Conservation (phyloP, 2,888 invertebrate species). For the Eutolmus rufibarbis region DNA sequence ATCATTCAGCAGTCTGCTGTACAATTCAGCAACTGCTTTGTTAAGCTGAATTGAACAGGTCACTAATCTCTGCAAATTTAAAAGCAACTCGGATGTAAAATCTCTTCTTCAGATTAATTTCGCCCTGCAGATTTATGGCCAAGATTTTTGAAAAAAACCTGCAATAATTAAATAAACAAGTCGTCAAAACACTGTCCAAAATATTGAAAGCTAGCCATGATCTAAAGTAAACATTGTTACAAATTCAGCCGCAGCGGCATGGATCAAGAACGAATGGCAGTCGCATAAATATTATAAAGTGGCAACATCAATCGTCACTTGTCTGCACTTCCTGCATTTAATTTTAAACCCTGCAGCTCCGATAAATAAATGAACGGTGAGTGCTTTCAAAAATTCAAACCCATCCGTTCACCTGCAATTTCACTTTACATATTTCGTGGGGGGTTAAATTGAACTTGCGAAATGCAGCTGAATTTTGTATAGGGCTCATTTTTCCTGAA, state of each 20-base stretch:
- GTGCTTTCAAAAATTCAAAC: constrained; percentile 1
- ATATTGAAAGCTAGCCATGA: neutral
- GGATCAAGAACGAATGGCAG: neutral
- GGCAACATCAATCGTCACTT: constrained; percentile 17
- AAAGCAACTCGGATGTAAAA: neutral
- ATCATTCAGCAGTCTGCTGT: too few relatives aligned
- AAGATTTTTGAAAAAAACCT: neutral
- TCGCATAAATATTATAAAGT: constrained; percentile 3
- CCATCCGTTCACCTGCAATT: neutral
- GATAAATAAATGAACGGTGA: constrained; percentile 9
- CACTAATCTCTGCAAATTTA: neutral
- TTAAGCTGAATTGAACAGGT: neutral
- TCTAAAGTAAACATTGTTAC: neutral
- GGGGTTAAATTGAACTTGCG: neutral
- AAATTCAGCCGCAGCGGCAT: neutral
- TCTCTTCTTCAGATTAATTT: too few relatives aligned
- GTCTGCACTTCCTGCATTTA: constrained; percentile 26
- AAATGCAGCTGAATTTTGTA: constrained; percentile 20
- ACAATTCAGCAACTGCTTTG: too few relatives aligned
- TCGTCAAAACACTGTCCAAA: neutral
- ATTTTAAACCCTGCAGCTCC: constrained; percentile 11
- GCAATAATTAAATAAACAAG: neutral
- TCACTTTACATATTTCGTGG: constrained; percentile 13
- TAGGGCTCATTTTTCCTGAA: neutral
- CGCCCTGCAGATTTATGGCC: too few relatives aligned